Evolutionary conservation across 2,888 invertebrate genomes (phyloP).

Genomic region (Lasioglossum figueresi): DNA sequence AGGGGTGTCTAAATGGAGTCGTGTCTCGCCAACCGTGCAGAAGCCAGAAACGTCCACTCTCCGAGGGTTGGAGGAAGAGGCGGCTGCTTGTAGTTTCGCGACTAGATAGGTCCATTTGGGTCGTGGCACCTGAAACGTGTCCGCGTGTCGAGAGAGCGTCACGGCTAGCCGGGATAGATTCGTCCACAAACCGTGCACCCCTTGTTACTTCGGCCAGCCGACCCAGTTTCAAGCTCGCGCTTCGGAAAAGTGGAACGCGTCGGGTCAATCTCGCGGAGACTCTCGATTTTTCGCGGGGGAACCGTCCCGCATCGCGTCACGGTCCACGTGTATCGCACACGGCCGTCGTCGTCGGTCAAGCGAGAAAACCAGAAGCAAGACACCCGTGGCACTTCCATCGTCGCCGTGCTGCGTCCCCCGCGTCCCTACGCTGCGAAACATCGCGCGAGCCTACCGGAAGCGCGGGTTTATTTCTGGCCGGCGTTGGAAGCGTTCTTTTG

Average conservation of each 20-base stretch:
- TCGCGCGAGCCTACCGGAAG: slow-evolving; percentile 63
- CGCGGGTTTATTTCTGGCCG: slow-evolving; percentile 67
- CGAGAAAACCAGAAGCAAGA: background rate
- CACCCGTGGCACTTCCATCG: background rate
- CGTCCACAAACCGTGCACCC: slow-evolving; percentile 72
- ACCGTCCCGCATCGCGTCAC: background rate
- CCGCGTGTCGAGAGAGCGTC: slow-evolving; percentile 15
- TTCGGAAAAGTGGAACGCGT: slow-evolving; percentile 69
- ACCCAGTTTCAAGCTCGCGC: slow-evolving; percentile 71
- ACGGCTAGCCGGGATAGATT: slow-evolving; percentile 66
- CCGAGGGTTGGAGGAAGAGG: background rate
- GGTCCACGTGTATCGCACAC: background rate
- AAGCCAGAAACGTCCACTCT: background rate
- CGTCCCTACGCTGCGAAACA: slow-evolving; percentile 45
- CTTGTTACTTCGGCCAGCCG: slow-evolving; percentile 73
- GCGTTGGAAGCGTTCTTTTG: slow-evolving; percentile 66
- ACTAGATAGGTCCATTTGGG: slow-evolving; percentile 21
- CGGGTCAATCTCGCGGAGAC: slow-evolving; percentile 46
- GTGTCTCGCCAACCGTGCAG: background rate
- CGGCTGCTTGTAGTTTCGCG: background rate
- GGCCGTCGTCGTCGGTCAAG: background rate
- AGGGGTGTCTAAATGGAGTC: background rate
- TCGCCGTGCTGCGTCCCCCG: background rate
- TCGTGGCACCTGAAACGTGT: slow-evolving; percentile 7
- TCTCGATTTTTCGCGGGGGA: slow-evolving; percentile 56